phyloP scores from a whole-genome alignment of 2,113 vertebrate species.

The Catagonus wagneri region DNA sequence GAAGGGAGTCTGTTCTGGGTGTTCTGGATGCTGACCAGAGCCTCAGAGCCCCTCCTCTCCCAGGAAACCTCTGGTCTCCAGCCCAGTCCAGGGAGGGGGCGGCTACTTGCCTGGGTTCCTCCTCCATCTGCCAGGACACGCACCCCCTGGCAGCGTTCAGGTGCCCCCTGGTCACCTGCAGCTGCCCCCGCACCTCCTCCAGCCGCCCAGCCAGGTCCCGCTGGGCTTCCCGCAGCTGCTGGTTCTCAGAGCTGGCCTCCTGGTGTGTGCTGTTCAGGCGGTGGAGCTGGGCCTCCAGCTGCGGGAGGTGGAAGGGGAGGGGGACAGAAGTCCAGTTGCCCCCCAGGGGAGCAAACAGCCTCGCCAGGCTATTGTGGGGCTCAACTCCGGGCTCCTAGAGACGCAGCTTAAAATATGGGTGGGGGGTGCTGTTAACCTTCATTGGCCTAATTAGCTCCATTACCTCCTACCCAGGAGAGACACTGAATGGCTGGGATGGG shows the following conservation, averaged over 20 bases:
- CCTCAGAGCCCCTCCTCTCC: neutral
- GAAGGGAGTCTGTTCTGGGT: neutral
- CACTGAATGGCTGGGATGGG: accelerated
- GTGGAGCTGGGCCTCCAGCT: constrained; percentile 86
- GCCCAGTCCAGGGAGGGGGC: neutral
- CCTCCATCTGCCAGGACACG: constrained; percentile 43
- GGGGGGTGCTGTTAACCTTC: neutral
- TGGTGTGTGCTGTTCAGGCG: constrained; percentile 78
- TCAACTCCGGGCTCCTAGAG: neutral
- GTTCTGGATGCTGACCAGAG: neutral
- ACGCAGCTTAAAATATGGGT: neutral
- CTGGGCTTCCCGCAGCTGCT: constrained; percentile 82
- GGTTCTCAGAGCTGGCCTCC: constrained; percentile 74
- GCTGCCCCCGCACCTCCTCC: constrained; percentile 83
- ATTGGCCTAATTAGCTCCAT: neutral
- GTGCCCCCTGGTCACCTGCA: constrained; percentile 80
- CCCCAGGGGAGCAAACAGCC: neutral
- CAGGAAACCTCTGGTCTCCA: neutral
- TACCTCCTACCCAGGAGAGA: neutral
- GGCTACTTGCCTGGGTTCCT: constrained; percentile 75
- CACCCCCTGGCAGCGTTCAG: constrained; percentile 59
- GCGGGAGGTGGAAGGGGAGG: accelerated
- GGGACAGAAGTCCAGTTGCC: neutral
- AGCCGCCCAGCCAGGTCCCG: constrained; percentile 79
- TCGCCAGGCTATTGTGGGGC: neutral